phyloP scores from a whole-genome alignment of 1,140 invertebrate species.

The Cecropterus lyciades region DNA sequence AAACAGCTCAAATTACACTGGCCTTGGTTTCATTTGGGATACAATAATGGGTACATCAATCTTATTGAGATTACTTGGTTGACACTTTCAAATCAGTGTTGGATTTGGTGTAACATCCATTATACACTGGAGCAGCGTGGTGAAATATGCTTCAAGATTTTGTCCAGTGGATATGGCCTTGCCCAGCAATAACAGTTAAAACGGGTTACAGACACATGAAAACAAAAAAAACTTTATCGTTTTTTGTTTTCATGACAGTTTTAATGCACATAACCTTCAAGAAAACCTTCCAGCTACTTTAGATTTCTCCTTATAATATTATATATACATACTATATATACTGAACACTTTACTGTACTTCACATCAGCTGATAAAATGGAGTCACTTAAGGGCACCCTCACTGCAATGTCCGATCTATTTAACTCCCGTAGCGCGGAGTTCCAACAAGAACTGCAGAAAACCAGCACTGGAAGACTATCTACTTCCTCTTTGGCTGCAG shows the following conservation, averaged over 20 bases:
- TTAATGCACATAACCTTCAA: no score
- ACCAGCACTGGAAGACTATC: neutral
- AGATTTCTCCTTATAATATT: no score
- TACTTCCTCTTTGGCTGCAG: neutral
- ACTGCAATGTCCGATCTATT: neutral
- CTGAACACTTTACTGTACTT: no score
- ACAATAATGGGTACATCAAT: slow-evolving; percentile 46
- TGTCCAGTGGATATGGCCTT: no score
- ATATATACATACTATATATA: no score
- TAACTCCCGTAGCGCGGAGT: neutral
- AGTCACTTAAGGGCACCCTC: neutral
- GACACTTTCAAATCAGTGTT: slow-evolving; percentile 45
- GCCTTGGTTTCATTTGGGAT: slow-evolving; percentile 38
- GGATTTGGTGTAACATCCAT: slow-evolving; percentile 29
- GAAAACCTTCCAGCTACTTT: no score
- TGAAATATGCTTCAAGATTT: no score
- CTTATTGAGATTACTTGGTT: slow-evolving; percentile 42
- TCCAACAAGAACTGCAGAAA: neutral
- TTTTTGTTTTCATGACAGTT: no score
- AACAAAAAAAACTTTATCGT: no score
- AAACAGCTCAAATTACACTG: slow-evolving; percentile 26
- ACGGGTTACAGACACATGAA: no score
- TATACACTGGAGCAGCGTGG: no score
- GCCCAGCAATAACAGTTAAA: no score
- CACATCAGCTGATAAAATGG: neutral